Evolutionary conservation across 2,797 vertebrate genomes (phyloP), one percentile per base, ranked within the genome.

Genomic region (Todus mexicanus): DNA sequence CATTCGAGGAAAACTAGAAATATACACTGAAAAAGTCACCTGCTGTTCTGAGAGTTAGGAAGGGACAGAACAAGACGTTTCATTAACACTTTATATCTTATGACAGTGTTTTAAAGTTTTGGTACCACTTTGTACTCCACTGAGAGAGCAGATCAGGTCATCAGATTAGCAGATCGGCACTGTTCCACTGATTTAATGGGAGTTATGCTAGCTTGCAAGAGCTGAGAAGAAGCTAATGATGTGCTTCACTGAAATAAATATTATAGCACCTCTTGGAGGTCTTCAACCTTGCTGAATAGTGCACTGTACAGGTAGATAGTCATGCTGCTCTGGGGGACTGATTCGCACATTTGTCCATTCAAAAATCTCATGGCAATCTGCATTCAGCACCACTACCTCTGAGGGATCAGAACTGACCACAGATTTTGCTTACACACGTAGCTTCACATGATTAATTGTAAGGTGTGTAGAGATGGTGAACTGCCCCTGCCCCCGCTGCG

Each of bases 111-210:
- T 65, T 53, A 43, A 78, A 69, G 57, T 35, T 42, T 74, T 37
- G 66, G n/a, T 27, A 43, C 31, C 25, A 61, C 81, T 83, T 51
- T 51, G 33, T 31, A 10, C 35, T 37, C 40, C 40, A 48, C 48
- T 8, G 27, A 77, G 45, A 77, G 54, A 82, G 75, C 61, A 66
- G 81, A 87, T 69, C 54, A 87, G 90, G 92, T 89, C 84, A 94
- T 6, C 76, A 60, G 91, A 93, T 89, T 89, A 92, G 92, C 73
- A 87, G 89, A 86, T 83, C 25, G 3, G 56, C 60, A 40, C 51
- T 13, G 5, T 54, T 83, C 68, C 65, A 63, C 69, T 72, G 90
- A 90, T 84, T 96, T 72, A 90, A 90, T 72, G 63, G 90, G 84
- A 94, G 72, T 77, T 72, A 64, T 7, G 88, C 65, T 73, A 93